phyloP scores from a whole-genome alignment of 1,140 invertebrate genomes.

The Pectinophora gossypiella region DNA sequence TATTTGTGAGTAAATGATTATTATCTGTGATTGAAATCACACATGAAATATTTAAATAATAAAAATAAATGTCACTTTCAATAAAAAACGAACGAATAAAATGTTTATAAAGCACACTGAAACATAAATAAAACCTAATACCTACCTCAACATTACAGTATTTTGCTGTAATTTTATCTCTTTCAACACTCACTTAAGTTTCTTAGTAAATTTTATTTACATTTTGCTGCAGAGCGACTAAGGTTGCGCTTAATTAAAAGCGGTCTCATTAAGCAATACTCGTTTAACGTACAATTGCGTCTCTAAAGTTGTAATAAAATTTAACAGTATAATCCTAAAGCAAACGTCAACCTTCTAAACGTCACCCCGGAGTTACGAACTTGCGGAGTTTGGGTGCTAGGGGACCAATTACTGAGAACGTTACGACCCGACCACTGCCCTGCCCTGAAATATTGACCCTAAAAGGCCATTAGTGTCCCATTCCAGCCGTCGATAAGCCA shows the following conservation, averaged over 20 bases:
- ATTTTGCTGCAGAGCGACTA: neutral
- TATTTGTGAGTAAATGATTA: no score
- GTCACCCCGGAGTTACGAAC: slow-evolving; percentile 17
- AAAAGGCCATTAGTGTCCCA: slow-evolving; percentile 50
- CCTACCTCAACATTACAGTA: no score
- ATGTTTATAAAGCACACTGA: no score
- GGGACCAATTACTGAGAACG: slow-evolving; percentile 46
- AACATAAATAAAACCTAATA: no score
- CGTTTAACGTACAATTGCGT: neutral
- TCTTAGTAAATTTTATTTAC: neutral
- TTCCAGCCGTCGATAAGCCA: slow-evolving; percentile 40
- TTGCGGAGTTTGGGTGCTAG: slow-evolving; percentile 17
- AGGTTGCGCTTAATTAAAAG: neutral
- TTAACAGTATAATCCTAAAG: slow-evolving; percentile 16
- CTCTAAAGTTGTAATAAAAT: slow-evolving; percentile 12
- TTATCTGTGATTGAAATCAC: no score
- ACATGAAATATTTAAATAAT: no score
- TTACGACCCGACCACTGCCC: slow-evolving; percentile 31
- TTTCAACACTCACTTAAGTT: no score
- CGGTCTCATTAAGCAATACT: neutral
- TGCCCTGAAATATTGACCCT: slow-evolving; percentile 55
- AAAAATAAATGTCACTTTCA: no score
- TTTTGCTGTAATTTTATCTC: no score
- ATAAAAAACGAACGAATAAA: no score
- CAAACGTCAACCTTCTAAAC: slow-evolving; percentile 19